Evolutionary conservation across 2,888 invertebrate species (phyloP).

Genomic region (Erebia palarica): DNA sequence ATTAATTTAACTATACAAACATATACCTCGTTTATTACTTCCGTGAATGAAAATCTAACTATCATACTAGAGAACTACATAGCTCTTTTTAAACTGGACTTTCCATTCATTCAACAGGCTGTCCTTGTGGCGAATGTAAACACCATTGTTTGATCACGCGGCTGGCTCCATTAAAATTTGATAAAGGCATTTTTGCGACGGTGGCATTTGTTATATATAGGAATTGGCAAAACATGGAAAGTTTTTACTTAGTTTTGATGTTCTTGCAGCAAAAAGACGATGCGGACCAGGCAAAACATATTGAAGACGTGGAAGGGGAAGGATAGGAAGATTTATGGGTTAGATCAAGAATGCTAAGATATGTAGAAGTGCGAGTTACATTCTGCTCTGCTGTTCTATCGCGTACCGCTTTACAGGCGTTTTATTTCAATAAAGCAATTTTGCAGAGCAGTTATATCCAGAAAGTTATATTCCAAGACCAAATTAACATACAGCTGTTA

Average conservation of each 20-base stretch:
- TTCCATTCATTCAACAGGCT: slow-evolving; percentile 48
- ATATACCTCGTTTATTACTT: slow-evolving; percentile 17
- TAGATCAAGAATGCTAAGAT: too few species aligned
- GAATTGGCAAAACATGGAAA: neutral
- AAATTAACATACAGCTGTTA: slow-evolving; percentile 18
- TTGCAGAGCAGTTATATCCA: neutral
- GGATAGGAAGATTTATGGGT: neutral
- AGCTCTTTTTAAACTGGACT: slow-evolving; percentile 56
- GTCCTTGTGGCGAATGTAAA: slow-evolving; percentile 72
- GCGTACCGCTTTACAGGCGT: too few species aligned
- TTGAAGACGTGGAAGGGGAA: neutral
- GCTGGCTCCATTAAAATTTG: slow-evolving; percentile 68
- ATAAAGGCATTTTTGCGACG: slow-evolving; percentile 50
- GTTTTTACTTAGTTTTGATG: neutral
- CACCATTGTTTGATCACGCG: slow-evolving; percentile 78
- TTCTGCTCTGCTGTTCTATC: too few species aligned
- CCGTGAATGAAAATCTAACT: slow-evolving; percentile 25
- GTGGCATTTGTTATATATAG: neutral
- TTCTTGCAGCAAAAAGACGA: neutral
- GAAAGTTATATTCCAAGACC: slow-evolving; percentile 13
- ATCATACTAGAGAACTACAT: slow-evolving; percentile 47
- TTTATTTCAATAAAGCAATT: neutral
- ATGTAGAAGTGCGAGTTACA: too few species aligned
- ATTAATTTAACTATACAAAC: too few species aligned
- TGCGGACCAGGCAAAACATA: neutral